Base-by-base conservation (phyloP, 2,888 invertebrate genomes). In the Pterostichus niger region DNA sequence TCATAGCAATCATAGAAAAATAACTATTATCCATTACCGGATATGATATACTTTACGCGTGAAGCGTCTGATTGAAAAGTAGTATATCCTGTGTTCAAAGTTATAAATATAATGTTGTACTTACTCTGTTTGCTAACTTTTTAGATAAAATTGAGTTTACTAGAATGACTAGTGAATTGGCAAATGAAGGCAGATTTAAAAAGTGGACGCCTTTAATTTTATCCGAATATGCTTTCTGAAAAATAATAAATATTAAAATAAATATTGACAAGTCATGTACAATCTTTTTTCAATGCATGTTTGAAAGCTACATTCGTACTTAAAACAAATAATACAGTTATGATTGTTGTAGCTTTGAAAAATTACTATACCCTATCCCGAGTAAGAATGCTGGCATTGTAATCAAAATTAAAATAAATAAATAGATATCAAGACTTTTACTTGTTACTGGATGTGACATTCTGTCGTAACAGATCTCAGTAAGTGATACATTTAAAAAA, bases 171-270 rank as follows among this genome's bases (percentile, higher is more conserved):
- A 79, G 11, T 6, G 61, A 2, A 3, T n/a, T 31, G 15, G 81
- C 64, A 84, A 10, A 75, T 44, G 64, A 9, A 33, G 73, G 54
- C 44, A 83, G 11, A 24, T 84, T 81, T 33, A 84, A 3, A 13
- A 77, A 52, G 68, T 76, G 64, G 9, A 81, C 46, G 2, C 84
- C 84, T 77, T 64, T 68, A 15, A 76, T 49, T 64, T 64, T 13
- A 17, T 76, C 54, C 0, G 84, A 81, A 68, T 84, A 84, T 10
- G 84, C 81, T 40, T 81, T 81, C 54, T 84, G 33, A 44, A 80
- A 31, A 40, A 52, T 17, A 31, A 73, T 6, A 49, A 6, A 13
- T 10, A 73, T 49, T 73, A 31, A 2, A 17, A 59, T 33, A 75
- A 17, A 75, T 11, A 52, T n/a, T 46, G 1, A 31, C 44, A 68